phyloP scores from a whole-genome alignment of 2,888 invertebrate genomes.

The Scelioninae gen. 1 region DNA sequence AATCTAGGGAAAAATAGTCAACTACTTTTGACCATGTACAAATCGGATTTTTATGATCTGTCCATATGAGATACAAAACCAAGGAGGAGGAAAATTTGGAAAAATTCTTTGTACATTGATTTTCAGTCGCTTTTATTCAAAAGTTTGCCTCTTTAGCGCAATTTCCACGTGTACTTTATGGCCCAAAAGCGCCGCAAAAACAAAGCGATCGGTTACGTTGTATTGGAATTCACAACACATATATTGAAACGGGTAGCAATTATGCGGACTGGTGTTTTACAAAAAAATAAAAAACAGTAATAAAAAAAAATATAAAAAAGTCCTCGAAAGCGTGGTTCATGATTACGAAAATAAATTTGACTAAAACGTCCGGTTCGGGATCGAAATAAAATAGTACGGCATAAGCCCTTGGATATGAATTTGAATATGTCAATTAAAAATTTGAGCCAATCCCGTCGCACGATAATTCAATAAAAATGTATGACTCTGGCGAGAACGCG shows the following conservation, averaged over 20 bases:
- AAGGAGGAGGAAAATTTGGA: constrained; percentile 49
- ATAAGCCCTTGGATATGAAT: constrained; percentile 46
- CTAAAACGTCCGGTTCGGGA: constrained; percentile 17
- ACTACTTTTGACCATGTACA: no score
- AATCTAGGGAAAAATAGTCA: no score
- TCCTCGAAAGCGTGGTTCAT: constrained; percentile 8
- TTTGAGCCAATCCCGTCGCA: constrained; percentile 43
- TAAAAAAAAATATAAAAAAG: not conserved
- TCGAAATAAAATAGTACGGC: constrained; percentile 27
- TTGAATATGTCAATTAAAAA: constrained; percentile 59
- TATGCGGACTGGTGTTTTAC: constrained; percentile 30
- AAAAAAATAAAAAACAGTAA: constrained; percentile 1
- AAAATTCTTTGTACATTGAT: constrained; percentile 44
- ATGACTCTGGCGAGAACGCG: constrained; percentile 32
- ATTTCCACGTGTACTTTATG: constrained; percentile 9
- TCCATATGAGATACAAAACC: no score
- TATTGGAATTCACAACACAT: not conserved
- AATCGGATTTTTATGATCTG: no score
- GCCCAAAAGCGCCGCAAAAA: constrained; percentile 13
- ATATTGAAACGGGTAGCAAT: constrained; percentile 11
- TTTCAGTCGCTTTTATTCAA: constrained; percentile 44
- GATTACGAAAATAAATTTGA: constrained; percentile 44
- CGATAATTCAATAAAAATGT: constrained; percentile 59
- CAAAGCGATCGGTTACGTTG: constrained; percentile 32
- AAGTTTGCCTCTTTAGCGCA: constrained; percentile 48